phyloP scores from a whole-genome alignment of 2,888 invertebrate species.

The Tetropium fuscum region DNA sequence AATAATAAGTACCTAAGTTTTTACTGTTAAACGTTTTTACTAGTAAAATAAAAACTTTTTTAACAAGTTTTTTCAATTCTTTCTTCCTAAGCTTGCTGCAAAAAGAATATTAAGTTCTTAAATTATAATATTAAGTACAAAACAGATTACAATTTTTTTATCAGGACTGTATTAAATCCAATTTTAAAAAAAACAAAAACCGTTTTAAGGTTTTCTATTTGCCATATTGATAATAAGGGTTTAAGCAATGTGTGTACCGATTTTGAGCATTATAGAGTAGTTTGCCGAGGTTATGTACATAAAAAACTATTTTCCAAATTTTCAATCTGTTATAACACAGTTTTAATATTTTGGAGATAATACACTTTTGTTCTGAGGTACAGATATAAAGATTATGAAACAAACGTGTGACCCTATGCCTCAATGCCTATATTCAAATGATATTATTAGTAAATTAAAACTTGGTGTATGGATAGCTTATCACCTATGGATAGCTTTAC shows the following conservation, averaged over 20 bases:
- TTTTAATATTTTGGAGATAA: no score
- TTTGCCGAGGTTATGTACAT: no score
- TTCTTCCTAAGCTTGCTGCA: neutral
- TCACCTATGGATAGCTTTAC: no score
- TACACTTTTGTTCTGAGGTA: no score
- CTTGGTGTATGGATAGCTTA: no score
- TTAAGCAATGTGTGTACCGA: neutral
- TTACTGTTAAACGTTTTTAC: neutral
- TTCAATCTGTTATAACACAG: no score
- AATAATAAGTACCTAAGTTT: neutral
- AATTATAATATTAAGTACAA: neutral
- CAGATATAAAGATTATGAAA: no score
- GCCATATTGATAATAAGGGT: neutral
- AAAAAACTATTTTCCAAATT: no score
- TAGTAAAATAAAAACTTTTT: neutral
- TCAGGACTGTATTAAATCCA: neutral
- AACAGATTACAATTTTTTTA: neutral
- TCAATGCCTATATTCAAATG: no score
- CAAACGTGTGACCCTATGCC: no score
- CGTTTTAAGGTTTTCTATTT: neutral
- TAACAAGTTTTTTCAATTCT: neutral
- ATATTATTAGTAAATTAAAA: no score
- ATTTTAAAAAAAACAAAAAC: neutral
- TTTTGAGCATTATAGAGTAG: neutral
- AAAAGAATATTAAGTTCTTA: neutral